Conservation (phyloP, 2,797 vertebrate species). For the Agapornis canus region DNA sequence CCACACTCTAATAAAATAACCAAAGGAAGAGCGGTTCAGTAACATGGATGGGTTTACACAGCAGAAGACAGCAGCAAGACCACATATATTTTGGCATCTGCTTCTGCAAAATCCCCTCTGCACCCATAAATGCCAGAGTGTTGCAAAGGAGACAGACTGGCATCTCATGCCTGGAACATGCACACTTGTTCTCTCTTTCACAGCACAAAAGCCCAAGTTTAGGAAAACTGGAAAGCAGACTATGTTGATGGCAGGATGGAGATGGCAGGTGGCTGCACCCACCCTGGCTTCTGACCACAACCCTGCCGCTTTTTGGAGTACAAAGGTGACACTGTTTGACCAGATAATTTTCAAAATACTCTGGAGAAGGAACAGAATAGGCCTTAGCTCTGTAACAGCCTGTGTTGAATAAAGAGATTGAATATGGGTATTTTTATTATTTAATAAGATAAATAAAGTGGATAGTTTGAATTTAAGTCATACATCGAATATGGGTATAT, state of each 20-base stretch:
- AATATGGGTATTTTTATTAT: not conserved
- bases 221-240: not conserved
- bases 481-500: not conserved
- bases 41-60: not conserved
- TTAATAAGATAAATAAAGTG: not conserved
- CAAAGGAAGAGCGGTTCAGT: not conserved
- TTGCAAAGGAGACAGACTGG: not conserved
- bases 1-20: not conserved
- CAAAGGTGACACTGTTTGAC: fast-evolving
- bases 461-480: not conserved
- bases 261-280: fast-evolving
- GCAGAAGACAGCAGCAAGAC: not conserved
- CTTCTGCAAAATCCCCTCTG: not conserved
- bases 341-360: not conserved
- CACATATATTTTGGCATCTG: not conserved
- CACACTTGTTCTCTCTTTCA: not conserved
- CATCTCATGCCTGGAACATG: not conserved
- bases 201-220: not conserved
- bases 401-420: fast-evolving
- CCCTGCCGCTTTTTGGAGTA: not conserved
- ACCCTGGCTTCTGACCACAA: fast-evolving
- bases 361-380: not conserved
- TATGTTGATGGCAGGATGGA: not conserved
- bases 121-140: not conserved
- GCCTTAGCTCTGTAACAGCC: not conserved